These are phyloP conservation scores for Leptopilina myrica DNA, from an alignment of 2,888 invertebrate genomes.

Conservation along the genomic window DNA sequence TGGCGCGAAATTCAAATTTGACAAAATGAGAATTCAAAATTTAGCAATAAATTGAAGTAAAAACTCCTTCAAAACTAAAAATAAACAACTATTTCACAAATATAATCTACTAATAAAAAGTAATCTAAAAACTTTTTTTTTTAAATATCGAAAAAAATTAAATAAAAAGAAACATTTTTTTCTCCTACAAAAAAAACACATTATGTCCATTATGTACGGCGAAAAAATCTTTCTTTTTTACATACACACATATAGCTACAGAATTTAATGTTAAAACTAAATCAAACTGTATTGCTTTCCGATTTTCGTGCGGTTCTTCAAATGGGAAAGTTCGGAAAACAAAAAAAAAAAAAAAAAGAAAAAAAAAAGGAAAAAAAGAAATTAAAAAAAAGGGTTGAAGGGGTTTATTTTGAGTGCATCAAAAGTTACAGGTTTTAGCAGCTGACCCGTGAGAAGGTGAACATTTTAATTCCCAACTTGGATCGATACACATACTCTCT, in stretches of 20 bases:
- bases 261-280: neutral
- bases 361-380: too few species aligned
- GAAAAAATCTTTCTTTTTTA: neutral
- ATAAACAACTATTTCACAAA: too few species aligned
- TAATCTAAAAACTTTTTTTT: too few species aligned
- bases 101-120: too few species aligned
- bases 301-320: slow-evolving; percentile 1
- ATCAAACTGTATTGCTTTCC: neutral
- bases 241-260: neutral
- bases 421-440: slow-evolving; percentile 27
- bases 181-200: too few species aligned
- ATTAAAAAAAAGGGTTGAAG: neutral
- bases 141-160: too few species aligned
- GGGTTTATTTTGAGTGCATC: slow-evolving; percentile 29
- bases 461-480: slow-evolving; percentile 36
- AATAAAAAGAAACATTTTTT: too few species aligned
- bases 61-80: too few species aligned
- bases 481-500: slow-evolving; percentile 20
- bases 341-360: slow-evolving; percentile 1
- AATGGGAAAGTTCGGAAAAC: slow-evolving; percentile 20
- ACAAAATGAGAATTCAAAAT: too few species aligned
- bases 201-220: too few species aligned
- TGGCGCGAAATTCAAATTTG: too few species aligned
- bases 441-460: slow-evolving; percentile 38
- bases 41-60: too few species aligned